These are phyloP conservation scores for Bubalus kerabau DNA, from an alignment of 2,113 vertebrate genomes.

Conservation along the genomic window DNA sequence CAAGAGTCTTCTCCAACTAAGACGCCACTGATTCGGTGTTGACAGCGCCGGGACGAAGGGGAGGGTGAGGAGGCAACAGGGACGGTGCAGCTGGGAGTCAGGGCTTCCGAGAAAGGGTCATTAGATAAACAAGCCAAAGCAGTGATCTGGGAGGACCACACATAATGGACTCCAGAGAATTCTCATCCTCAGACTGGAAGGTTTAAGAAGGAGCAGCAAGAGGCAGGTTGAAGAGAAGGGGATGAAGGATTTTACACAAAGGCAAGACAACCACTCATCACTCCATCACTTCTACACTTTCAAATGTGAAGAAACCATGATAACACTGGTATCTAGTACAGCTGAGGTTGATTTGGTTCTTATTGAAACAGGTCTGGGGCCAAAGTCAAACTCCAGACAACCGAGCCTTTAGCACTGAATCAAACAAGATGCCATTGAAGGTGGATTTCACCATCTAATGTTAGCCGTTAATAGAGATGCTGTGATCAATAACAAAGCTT, in stretches of 20 bases:
- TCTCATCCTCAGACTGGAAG: background rate
- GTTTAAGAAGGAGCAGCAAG: background rate
- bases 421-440: background rate
- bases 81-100: background rate
- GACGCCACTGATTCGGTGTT: too few species aligned
- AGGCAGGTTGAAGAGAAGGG: background rate
- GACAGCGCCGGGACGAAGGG: background rate
- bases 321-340: accelerated
- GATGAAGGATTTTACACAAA: background rate
- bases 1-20: too few species aligned
- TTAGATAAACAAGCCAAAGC: background rate
- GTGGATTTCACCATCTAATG: background rate
- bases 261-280: background rate
- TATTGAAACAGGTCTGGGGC: background rate
- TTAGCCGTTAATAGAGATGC: background rate
- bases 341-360: background rate
- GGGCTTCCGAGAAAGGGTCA: background rate
- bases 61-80: too few species aligned
- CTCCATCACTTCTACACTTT: background rate
- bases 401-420: background rate
- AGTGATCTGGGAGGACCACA: background rate
- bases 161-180: background rate
- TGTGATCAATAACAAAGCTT: background rate
- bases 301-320: background rate
- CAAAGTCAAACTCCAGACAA: background rate